Percentiles rank a stretch among this genome's conserved stretches.
These are phyloP conservation scores for Orius insidiosus DNA, from an alignment of 1,140 invertebrate species.

Conservation along the genomic window DNA sequence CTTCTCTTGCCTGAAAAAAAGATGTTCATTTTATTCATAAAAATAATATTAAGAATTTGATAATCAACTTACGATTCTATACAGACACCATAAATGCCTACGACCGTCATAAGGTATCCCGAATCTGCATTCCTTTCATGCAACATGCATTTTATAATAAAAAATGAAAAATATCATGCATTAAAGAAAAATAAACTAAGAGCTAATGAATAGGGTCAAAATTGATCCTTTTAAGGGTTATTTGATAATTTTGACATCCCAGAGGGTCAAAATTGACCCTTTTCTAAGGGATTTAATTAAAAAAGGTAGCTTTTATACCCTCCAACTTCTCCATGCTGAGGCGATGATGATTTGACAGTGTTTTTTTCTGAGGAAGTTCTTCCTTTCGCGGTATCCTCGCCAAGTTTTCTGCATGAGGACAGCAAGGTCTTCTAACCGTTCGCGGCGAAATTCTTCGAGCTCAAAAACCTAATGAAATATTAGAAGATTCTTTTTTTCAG, in stretches of 20 bases:
- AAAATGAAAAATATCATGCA: slow-evolving; percentile 18
- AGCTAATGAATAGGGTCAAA: too few species aligned
- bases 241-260: too few species aligned
- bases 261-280: too few species aligned
- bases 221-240: too few species aligned
- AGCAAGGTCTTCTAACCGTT: slow-evolving; percentile 55
- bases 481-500: not conserved
- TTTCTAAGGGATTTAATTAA: too few species aligned
- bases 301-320: slow-evolving; percentile 34
- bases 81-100: slow-evolving; percentile 38
- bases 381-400: slow-evolving; percentile 45
- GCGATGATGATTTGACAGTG: slow-evolving; percentile 52
- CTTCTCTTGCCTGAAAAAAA: slow-evolving; percentile 33
- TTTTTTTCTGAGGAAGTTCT: slow-evolving; percentile 36
- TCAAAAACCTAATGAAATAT: slow-evolving; percentile 44
- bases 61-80: slow-evolving; percentile 33
- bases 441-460: slow-evolving; percentile 59
- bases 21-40: slow-evolving; percentile 4
- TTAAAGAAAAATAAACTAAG: slow-evolving; percentile 7
- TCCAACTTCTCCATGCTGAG: slow-evolving; percentile 52
- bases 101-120: slow-evolving; percentile 36
- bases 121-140: slow-evolving; percentile 34
- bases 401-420: slow-evolving; percentile 60
- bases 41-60: not conserved
- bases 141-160: slow-evolving; percentile 19